Percentiles rank a stretch among this genome's conserved stretches.
Evolutionary conservation across 2,888 invertebrate genomes (phyloP).

Genomic region (Apodemia hepburni): DNA sequence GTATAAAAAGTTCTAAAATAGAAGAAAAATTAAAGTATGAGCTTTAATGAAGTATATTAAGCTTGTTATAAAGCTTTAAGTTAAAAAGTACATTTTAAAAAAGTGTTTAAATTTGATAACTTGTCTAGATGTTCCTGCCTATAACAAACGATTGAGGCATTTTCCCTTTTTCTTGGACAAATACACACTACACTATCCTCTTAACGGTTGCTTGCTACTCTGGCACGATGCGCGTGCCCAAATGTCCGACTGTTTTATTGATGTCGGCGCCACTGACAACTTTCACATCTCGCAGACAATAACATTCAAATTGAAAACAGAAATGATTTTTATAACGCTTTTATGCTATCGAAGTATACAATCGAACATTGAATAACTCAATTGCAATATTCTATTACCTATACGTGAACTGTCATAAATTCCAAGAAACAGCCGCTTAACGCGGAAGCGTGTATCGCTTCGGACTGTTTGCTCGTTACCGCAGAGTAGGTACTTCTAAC

Average conservation of each 20-base stretch:
- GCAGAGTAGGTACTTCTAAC: slow-evolving; percentile 70
- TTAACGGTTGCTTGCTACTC: slow-evolving; percentile 38
- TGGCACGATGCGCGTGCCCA: slow-evolving; percentile 50
- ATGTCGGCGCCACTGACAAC: slow-evolving; percentile 74
- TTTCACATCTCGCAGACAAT: slow-evolving; percentile 75
- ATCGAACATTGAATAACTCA: slow-evolving; percentile 46
- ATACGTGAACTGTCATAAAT: slow-evolving; percentile 65
- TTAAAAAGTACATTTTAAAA: too few relatives aligned
- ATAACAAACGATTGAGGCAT: background rate
- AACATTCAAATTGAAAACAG: slow-evolving; percentile 71
- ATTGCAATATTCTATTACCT: slow-evolving; percentile 52
- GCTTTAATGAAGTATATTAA: too few relatives aligned
- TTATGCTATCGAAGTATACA: slow-evolving; percentile 42
- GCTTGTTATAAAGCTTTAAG: too few relatives aligned
- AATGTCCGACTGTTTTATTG: slow-evolving; percentile 65
- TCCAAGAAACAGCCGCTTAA: slow-evolving; percentile 67
- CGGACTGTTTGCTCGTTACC: slow-evolving; percentile 74
- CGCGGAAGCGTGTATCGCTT: slow-evolving; percentile 68
- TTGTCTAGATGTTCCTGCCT: background rate
- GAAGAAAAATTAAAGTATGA: too few relatives aligned
- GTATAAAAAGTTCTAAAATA: too few relatives aligned
- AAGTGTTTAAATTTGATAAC: too few relatives aligned
- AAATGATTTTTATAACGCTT: slow-evolving; percentile 68
- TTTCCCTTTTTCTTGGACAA: background rate
- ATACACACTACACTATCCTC: slow-evolving; percentile 29